Conservation (phyloP, 2,888 invertebrate species). For the Apocheima hispidaria region DNA sequence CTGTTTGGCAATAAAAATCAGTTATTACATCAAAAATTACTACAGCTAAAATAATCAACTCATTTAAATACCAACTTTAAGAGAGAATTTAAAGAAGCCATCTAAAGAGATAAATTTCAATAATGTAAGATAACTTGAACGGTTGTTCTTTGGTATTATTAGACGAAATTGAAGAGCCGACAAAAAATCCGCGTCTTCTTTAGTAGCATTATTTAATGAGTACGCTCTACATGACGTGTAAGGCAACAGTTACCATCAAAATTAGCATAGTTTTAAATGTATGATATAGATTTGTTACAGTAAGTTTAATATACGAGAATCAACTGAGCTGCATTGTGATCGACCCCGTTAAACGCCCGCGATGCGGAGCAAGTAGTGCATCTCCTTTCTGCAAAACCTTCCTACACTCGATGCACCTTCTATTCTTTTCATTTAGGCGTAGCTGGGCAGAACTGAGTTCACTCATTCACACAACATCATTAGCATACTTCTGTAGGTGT, state of each 20-base stretch:
- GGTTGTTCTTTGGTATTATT: conserved; percentile 8
- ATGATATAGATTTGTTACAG: conserved; percentile 77
- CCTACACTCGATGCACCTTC: conserved; percentile 65
- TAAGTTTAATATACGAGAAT: conserved; percentile 80
- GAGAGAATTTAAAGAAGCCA: conserved; percentile 11
- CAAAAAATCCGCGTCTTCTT: conserved; percentile 32
- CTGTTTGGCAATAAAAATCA: conserved; percentile 22
- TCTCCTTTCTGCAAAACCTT: conserved; percentile 62
- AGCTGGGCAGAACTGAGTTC: conserved; percentile 18
- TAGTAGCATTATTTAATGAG: conserved; percentile 27
- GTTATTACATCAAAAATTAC: conserved; percentile 16
- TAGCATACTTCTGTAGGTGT: background rate
- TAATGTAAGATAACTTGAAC: conserved; percentile 16
- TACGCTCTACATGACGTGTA: conserved; percentile 42
- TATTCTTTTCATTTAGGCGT: conserved; percentile 40
- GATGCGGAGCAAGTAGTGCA: conserved; percentile 59
- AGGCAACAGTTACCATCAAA: conserved; percentile 51
- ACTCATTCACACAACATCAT: background rate
- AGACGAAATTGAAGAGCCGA: conserved; percentile 3
- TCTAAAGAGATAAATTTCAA: conserved; percentile 10
- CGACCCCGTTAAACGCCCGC: conserved; percentile 64
- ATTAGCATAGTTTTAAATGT: conserved; percentile 74
- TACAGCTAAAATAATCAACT: conserved; percentile 16
- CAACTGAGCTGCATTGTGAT: conserved; percentile 86
- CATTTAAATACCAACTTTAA: conserved; percentile 15